Conservation (phyloP, 2,113 vertebrate genomes). For the Heterocephalus glaber region DNA sequence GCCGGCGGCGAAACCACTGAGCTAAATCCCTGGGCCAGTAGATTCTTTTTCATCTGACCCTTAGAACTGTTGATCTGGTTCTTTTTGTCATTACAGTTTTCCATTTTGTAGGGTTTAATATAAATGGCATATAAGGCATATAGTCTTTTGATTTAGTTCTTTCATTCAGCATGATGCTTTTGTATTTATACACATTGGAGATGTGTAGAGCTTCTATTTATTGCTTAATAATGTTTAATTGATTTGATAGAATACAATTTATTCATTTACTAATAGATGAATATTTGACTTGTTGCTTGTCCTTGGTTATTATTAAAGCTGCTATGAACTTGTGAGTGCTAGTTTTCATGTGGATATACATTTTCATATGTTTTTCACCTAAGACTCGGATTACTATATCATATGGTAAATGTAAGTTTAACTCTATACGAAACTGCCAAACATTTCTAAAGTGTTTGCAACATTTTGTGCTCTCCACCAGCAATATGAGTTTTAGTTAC, state of each 20-base stretch:
- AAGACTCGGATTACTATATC: background rate
- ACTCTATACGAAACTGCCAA: background rate
- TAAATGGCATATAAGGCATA: background rate
- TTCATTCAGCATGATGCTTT: background rate
- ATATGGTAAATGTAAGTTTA: background rate
- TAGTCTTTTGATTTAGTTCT: background rate
- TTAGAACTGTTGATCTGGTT: background rate
- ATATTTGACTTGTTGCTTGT: conserved; percentile 38
- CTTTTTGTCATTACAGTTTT: background rate
- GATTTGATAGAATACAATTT: background rate
- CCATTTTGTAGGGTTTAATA: background rate
- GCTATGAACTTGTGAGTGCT: background rate
- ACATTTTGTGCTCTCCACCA: background rate
- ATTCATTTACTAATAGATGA: background rate
- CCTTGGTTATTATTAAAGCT: conserved; percentile 1
- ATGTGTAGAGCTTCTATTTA: background rate
- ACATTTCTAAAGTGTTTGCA: background rate
- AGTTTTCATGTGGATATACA: background rate
- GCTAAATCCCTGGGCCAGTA: too few relatives aligned
- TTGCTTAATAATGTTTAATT: background rate
- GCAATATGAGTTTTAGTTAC: background rate
- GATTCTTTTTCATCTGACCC: background rate
- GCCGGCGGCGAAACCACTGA: too few relatives aligned
- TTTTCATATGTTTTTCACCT: conserved; percentile 37
- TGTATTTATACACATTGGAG: background rate